These are phyloP conservation scores for Agrochola macilenta DNA, from an alignment of 2,888 invertebrate species.

Conservation along the genomic window DNA sequence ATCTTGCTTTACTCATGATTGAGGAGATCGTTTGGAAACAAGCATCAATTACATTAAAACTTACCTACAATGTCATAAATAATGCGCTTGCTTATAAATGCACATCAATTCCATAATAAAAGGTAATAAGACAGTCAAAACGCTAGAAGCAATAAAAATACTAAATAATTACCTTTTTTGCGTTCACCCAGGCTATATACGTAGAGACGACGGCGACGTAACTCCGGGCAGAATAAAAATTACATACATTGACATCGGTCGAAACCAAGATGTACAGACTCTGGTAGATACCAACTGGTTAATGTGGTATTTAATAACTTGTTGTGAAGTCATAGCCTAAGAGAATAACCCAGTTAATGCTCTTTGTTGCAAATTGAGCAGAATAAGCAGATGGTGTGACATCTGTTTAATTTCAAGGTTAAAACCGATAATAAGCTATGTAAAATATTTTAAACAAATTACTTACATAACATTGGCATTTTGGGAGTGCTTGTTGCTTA, in stretches of 20 bases:
- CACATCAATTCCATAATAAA: slow-evolving; percentile 11
- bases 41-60: slow-evolving; percentile 22
- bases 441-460: not conserved
- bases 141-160: slow-evolving; percentile 48
- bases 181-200: not conserved
- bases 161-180: slow-evolving; percentile 3
- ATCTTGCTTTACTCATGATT: not conserved
- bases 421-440: not conserved
- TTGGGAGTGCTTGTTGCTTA: not conserved
- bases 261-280: slow-evolving; percentile 35
- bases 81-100: slow-evolving; percentile 15
- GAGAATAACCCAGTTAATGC: slow-evolving; percentile 33
- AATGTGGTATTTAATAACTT: slow-evolving; percentile 19
- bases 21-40: not conserved
- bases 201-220: not conserved
- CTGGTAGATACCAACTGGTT: slow-evolving; percentile 31
- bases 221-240: slow-evolving; percentile 48
- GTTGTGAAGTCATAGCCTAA: slow-evolving; percentile 31
- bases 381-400: slow-evolving; percentile 36
- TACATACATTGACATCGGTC: slow-evolving; percentile 32
- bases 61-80: slow-evolving; percentile 3
- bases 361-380: not conserved
- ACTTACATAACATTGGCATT: not conserved
- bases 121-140: slow-evolving; percentile 36
- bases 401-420: slow-evolving; percentile 27